Conservation (phyloP, 2,888 invertebrate species). For the Leucania comma region DNA sequence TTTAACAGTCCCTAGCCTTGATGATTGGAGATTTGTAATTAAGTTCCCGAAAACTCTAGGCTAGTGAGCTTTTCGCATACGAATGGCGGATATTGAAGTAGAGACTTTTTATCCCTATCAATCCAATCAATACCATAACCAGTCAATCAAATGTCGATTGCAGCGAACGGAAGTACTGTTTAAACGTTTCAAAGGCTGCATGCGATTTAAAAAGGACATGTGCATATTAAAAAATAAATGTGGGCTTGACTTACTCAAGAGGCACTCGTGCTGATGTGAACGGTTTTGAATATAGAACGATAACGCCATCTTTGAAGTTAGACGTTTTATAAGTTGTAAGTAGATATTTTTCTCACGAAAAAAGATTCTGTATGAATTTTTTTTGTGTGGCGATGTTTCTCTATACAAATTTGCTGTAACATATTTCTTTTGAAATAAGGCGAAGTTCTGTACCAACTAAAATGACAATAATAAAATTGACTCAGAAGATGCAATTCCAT, state of each 20-base stretch:
- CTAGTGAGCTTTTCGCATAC: conserved; percentile 42
- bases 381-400: neutral
- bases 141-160: conserved; percentile 63
- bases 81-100: conserved; percentile 61
- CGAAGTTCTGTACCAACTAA: neutral
- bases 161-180: conserved; percentile 47
- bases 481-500: neutral
- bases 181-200: conserved; percentile 38
- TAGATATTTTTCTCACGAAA: neutral
- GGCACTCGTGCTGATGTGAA: neutral
- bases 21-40: conserved; percentile 53
- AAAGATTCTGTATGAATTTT: too few species aligned
- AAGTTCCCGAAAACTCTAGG: conserved; percentile 56
- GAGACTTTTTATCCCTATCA: conserved; percentile 55
- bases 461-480: neutral
- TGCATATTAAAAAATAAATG: neutral
- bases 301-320: conserved; percentile 6
- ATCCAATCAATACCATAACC: conserved; percentile 56
- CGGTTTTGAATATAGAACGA: conserved; percentile 2
- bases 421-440: neutral
- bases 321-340: neutral
- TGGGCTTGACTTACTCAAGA: neutral
- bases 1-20: conserved; percentile 30
- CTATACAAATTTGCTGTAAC: neutral
- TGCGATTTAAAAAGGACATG: conserved; percentile 25